Conservation (phyloP, 35 echinoderm and acorn worm genomes). For the Apostichopus japonicus region DNA sequence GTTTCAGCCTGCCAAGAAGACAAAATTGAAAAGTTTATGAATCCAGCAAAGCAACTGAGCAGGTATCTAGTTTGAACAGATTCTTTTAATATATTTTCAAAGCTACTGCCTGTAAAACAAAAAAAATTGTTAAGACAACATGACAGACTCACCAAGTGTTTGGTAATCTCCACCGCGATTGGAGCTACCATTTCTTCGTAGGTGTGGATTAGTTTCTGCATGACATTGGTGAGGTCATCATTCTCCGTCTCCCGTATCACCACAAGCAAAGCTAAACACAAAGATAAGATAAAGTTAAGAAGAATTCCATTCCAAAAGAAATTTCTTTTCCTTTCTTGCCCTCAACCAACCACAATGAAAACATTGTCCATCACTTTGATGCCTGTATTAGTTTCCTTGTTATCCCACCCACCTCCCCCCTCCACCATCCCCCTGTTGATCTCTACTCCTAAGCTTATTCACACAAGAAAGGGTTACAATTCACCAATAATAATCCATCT, state of each 20-base stretch:
- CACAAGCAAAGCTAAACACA: constrained; percentile 73
- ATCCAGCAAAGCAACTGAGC: no score
- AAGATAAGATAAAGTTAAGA: not conserved
- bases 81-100: not conserved
- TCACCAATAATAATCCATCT: no score
- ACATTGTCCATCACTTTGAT: no score
- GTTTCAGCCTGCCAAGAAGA: constrained; percentile 69
- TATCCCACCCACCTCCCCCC: no score
- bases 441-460: no score
- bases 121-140: not conserved
- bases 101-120: no score
- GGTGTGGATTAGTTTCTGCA: constrained; percentile 97
- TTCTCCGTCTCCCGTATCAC: constrained; percentile 99
- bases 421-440: no score
- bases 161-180: constrained; percentile 96
- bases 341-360: no score
- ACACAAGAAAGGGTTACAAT: no score
- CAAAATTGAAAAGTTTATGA: not conserved
- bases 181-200: constrained; percentile 87
- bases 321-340: no score
- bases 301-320: no score
- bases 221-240: constrained; percentile 95
- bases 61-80: not conserved
- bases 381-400: no score
- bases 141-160: constrained; percentile 82